A percentile compares a stretch with the other conserved stretches of the same genome.
Evolutionary conservation across 2,113 vertebrate species (phyloP).

Genomic region (Grammomys dolichurus): DNA sequence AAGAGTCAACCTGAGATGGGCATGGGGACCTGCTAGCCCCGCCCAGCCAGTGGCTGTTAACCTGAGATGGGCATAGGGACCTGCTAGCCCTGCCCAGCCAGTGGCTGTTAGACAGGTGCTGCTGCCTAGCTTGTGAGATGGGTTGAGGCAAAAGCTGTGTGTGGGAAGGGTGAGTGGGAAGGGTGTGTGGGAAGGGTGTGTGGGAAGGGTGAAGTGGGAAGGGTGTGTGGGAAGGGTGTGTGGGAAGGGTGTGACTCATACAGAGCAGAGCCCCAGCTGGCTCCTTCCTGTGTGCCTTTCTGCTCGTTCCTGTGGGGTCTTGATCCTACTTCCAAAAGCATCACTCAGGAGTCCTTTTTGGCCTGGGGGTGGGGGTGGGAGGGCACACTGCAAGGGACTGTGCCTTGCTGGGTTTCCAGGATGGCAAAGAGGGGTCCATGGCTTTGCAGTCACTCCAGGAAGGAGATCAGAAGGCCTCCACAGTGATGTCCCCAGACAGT

Average conservation of each 20-base stretch:
- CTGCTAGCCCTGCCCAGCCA: background rate
- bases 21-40: background rate
- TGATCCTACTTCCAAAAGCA: rapidly evolving
- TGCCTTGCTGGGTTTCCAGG: background rate
- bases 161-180: background rate
- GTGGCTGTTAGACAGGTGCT: background rate
- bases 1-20: background rate
- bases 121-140: background rate
- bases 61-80: background rate
- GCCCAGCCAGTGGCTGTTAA: background rate
- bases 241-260: background rate
- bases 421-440: too few relatives aligned
- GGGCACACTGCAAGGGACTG: rapidly evolving
- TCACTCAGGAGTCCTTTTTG: background rate
- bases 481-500: too few relatives aligned
- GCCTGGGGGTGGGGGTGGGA: too few relatives aligned
- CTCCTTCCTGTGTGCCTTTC: background rate
- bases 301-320: background rate
- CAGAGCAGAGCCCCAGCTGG: background rate
- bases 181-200: background rate
- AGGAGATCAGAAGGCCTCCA: rapidly evolving
- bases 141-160: background rate
- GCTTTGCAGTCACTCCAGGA: too few relatives aligned
- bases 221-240: background rate
- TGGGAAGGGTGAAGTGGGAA: too few relatives aligned